phyloP scores from a whole-genome alignment of 2,797 vertebrate genomes.

The Falco biarmicus region DNA sequence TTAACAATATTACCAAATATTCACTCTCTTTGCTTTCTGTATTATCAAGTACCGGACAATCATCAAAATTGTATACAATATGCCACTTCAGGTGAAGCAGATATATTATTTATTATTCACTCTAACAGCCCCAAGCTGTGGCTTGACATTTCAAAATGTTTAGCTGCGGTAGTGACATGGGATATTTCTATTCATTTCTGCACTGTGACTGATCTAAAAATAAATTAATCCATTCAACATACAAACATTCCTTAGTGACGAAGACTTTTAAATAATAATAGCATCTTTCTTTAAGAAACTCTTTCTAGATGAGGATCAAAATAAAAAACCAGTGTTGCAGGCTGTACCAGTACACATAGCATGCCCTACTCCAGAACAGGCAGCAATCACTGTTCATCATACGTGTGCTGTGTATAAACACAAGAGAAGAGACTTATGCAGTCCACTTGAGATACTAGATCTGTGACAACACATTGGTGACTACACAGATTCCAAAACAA shows the following conservation, averaged over 20 bases:
- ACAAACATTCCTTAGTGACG: not conserved
- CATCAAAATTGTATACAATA: not conserved
- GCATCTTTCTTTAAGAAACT: not conserved
- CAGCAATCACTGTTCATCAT: not conserved
- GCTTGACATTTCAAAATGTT: slow-evolving; percentile 50
- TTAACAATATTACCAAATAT: not conserved
- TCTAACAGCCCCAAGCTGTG: not conserved
- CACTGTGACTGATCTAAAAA: not conserved
- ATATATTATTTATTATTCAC: not conserved
- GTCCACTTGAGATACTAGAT: not conserved
- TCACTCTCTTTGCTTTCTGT: not conserved
- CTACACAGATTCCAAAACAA: not conserved
- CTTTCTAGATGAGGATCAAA: not conserved
- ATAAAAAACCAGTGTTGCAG: not conserved
- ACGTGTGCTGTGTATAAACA: not conserved
- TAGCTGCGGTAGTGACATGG: not conserved
- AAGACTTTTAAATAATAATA: not conserved
- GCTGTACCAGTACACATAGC: not conserved
- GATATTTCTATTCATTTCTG: not conserved
- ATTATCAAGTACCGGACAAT: not conserved
- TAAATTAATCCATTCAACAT: not conserved
- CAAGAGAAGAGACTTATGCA: rapidly evolving
- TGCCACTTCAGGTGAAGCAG: not conserved
- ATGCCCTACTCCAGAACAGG: not conserved
- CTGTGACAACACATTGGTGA: not conserved